Percentiles rank a stretch among this genome's conserved stretches.
These are phyloP conservation scores for Sitophilus oryzae DNA, from an alignment of 1,140 invertebrate species.

Conservation along the genomic window DNA sequence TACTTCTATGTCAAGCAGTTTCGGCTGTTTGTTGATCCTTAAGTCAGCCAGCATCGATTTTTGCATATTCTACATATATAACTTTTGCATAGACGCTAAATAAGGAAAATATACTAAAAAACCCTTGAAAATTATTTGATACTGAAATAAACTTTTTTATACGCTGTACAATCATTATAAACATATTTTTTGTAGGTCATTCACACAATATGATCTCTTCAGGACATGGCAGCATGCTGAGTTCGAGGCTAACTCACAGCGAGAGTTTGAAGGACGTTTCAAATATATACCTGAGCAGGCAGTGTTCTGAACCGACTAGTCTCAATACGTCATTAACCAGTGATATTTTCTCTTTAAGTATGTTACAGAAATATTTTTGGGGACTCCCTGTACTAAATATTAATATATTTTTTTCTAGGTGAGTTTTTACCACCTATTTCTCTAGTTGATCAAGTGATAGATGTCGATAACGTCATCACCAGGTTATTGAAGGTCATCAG, in stretches of 20 bases:
- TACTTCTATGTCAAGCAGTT: no score
- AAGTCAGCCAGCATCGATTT: no score
- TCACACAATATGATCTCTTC: constrained; percentile 64
- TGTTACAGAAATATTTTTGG: no score
- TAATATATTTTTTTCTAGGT: no score
- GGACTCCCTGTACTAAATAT: no score
- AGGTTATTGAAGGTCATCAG: constrained; percentile 66
- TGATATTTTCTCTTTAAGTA: constrained; percentile 43
- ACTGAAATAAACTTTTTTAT: no score
- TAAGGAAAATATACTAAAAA: no score
- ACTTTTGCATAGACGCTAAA: no score
- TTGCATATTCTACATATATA: no score
- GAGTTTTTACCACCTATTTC: constrained; percentile 43
- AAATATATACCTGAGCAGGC: constrained; percentile 56
- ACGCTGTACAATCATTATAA: no score
- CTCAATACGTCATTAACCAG: constrained; percentile 37
- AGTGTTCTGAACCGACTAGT: constrained; percentile 51
- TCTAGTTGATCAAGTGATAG: constrained; percentile 67
- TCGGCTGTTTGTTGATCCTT: no score
- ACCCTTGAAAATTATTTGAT: no score
- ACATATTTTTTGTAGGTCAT: constrained; percentile 41
- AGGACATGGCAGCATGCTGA: constrained; percentile 41
- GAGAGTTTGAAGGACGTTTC: constrained; percentile 63
- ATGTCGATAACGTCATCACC: constrained; percentile 67
- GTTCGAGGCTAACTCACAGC: constrained; percentile 40